Base-by-base conservation (phyloP, 2,797 vertebrate genomes). In the Poecilia picta region DNA sequence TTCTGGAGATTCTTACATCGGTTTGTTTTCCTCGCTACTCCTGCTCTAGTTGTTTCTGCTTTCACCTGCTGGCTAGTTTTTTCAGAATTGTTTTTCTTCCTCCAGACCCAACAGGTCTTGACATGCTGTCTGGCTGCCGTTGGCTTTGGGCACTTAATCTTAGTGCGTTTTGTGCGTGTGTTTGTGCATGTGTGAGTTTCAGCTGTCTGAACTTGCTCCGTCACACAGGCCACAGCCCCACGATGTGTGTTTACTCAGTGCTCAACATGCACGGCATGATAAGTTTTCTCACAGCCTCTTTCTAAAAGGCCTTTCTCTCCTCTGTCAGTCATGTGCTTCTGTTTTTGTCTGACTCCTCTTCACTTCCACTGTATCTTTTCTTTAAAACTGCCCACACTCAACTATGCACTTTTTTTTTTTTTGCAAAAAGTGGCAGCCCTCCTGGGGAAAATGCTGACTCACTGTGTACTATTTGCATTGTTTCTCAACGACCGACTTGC, bases 91-190 rank as follows among this genome's bases (percentile, higher is more conserved):
- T 85, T 47, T 89, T 91, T 84, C 23, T 91, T 84, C 23, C 75
- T 76, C 81, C 23, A n/a, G 74, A 79, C 41, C 1, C 6, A 28
- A 89, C 91, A 73, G 83, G 93, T 80, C 77, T 62, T 87, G 86
- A 92, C 91, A 85, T 71, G 93, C 75, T 77, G 88, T 89, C 87
- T 86, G 81, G 81, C 87, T 77, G 36, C 77, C 77, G 77, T 78
- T 87, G 4, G 82, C 85, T 90, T 71, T 51, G 78, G 72, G 74
- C 77, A 47, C 81, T 85, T 82, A 71, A 10, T 85, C 59, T 79
- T 25, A 45, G n/a, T 45, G 11, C 78, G 72, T 80, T 66, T 7
- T 62, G 28, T 8, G 28, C 2, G 5, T 64, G 28, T 8, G 10
- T 39, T 16, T 66, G 72, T 77, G 75, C 78, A 62, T 73, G 81